These are phyloP conservation scores for Isichthys henryi DNA, from an alignment of 2,113 vertebrate genomes.

Conservation along the genomic window DNA sequence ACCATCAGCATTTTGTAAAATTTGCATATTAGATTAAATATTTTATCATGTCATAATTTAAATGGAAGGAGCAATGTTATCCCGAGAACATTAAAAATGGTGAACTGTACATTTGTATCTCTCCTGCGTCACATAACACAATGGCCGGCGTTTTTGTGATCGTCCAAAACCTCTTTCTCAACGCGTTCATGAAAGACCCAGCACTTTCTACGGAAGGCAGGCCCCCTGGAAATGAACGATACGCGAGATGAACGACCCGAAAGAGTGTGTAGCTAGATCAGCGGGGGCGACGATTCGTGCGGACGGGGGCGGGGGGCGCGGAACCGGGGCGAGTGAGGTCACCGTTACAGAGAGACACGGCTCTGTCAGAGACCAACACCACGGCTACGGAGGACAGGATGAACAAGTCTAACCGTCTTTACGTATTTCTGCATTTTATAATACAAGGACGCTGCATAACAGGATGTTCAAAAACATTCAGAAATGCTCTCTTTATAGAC, in stretches of 20 bases:
- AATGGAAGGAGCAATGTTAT: background rate
- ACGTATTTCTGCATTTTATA: background rate
- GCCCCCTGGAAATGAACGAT: background rate
- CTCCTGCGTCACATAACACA: background rate
- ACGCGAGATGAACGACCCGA: background rate
- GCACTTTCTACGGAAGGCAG: background rate
- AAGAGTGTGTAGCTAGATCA: background rate
- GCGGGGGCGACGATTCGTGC: background rate
- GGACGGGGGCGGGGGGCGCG: background rate
- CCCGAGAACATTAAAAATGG: background rate
- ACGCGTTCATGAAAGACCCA: background rate
- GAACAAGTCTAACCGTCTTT: background rate
- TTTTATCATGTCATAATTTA: background rate
- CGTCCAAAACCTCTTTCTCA: background rate
- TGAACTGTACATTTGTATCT: background rate
- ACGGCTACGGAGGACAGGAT: background rate
- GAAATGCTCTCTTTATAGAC: background rate
- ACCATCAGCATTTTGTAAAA: background rate
- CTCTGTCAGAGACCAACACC: background rate
- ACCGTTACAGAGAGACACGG: background rate
- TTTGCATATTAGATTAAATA: slow-evolving; percentile 5
- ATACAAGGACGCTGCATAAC: background rate
- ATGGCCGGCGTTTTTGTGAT: background rate
- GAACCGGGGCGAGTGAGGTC: background rate
- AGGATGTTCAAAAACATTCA: background rate